Base-by-base conservation (phyloP, 2,888 invertebrate genomes). In the Perizoma affinitatum region DNA sequence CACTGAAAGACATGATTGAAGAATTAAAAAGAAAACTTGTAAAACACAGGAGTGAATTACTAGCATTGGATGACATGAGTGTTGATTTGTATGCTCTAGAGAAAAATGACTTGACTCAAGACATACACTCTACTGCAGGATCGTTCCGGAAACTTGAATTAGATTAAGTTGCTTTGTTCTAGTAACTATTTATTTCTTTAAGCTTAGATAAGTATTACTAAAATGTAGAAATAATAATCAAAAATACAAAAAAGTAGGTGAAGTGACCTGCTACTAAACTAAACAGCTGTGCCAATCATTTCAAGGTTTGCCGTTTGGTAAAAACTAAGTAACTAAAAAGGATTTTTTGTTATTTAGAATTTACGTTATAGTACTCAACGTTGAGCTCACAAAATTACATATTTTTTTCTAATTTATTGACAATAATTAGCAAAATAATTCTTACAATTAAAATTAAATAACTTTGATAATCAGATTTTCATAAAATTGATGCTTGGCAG, bases 141-240 rank as follows among this genome's bases (percentile, higher is more conserved):
- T 96, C 96, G 58, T 97, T 97, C 86, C 95, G 97, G 79, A 96
- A 96, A 87, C 91, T 97, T 59, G 96, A 96, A 83, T 95, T 97
- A 62, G 97, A 97, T 89, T 97, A 94, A 47, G 36, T 56, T 43
- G 41, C 8, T 56, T 47, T 10, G 38, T 5, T 36, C 38, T 22
- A 22, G 22, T 22, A 22, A 22, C 48, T 48, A 47, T 3, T 5
- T 47, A 35, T 34, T 35, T 10, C 5, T 5, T 8, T 5, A 43
- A 10, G 10, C 43, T 43, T 43, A 4, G 43, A 4, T 43, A 42
- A 6, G 0, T n/a, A 42, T 1, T 22, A 3, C 22, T 22, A 22
- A 22, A 22, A 38, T 38, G 1, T 6, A 38, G 38, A 38, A 38
- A 38, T 38, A 38, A 38, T 38, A 38, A 38, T 3, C 6, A 38